phyloP scores from a whole-genome alignment of 2,797 vertebrate species.

The Pterois miles region DNA sequence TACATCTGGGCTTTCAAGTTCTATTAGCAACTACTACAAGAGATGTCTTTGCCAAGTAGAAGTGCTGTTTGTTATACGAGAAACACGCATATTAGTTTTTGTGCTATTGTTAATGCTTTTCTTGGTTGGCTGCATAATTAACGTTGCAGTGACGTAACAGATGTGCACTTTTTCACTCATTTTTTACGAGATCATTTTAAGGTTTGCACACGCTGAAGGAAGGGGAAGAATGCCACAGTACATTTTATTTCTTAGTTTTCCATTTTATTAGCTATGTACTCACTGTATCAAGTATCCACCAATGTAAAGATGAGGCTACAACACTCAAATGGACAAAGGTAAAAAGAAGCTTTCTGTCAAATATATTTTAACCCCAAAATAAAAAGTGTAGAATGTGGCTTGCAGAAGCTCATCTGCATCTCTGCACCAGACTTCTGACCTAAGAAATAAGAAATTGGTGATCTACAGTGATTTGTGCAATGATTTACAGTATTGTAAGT shows the following conservation, averaged over 20 bases:
- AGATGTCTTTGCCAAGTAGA: conserved; percentile 60
- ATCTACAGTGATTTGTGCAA: conserved; percentile 66
- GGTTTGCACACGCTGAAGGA: conserved; percentile 64
- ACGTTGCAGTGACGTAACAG: conserved; percentile 57
- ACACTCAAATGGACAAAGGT: conserved; percentile 1
- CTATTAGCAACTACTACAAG: conserved; percentile 35
- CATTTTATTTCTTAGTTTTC: conserved; percentile 31
- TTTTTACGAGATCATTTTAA: conserved; percentile 44
- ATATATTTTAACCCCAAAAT: conserved; percentile 29
- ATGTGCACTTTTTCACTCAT: conserved; percentile 74
- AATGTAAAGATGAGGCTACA: conserved; percentile 22
- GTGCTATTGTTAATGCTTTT: conserved; percentile 46
- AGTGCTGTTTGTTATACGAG: conserved; percentile 54
- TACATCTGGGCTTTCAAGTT: conserved; percentile 43
- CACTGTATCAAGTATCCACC: conserved; percentile 12
- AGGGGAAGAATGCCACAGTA: conserved; percentile 35
- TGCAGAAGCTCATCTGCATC: conserved; percentile 41
- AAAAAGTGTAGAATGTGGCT: conserved; percentile 34
- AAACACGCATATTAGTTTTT: conserved; percentile 34
- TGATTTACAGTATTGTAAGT: conserved; percentile 69
- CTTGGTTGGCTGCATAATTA: conserved; percentile 48
- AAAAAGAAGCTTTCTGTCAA: conserved; percentile 13
- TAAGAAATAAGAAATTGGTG: conserved; percentile 19
- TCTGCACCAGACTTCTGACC: conserved; percentile 25
- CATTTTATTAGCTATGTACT: conserved; percentile 13